phyloP scores from a whole-genome alignment of 2,888 invertebrate species.

The Pseudolycoriella hygida region DNA sequence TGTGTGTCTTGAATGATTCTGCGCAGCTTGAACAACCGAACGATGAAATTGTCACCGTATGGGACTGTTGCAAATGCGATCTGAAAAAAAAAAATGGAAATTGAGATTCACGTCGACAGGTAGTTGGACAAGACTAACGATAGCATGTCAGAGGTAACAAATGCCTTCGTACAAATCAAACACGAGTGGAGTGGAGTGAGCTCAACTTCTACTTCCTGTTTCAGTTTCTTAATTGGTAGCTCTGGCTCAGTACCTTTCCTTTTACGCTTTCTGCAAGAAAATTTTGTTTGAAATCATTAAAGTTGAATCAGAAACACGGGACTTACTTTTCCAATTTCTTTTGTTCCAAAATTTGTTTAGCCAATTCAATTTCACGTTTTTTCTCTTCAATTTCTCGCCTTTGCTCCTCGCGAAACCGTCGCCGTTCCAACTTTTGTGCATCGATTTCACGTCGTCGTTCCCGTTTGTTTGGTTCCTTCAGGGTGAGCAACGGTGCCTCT shows the following conservation, averaged over 20 bases:
- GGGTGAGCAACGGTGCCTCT: constrained; percentile 2
- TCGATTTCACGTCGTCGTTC: constrained; percentile 5
- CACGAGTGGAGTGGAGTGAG: neutral
- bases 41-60: constrained; percentile 20
- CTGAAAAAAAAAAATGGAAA: neutral
- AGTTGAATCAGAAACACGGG: too few relatives aligned
- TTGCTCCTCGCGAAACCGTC: constrained; percentile 1
- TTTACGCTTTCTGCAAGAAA: constrained; percentile 2
- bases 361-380: too few relatives aligned
- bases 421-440: neutral
- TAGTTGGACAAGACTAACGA: too few relatives aligned
- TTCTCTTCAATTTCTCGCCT: neutral
- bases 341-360: neutral
- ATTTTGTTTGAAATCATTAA: too few relatives aligned
- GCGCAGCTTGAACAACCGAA: constrained; percentile 33
- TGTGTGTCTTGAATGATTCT: constrained; percentile 25
- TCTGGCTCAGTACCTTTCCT: neutral
- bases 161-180: too few relatives aligned
- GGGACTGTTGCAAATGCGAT: constrained; percentile 16
- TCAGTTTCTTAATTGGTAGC: neutral
- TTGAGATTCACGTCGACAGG: too few relatives aligned
- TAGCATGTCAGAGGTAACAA: too few relatives aligned
- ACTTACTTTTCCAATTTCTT: constrained; percentile 3
- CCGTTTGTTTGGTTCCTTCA: constrained; percentile 6
- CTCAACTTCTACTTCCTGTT: neutral